Percentiles rank a stretch among this genome's conserved stretches.
These are phyloP conservation scores for Laspeyria flexula DNA, from an alignment of 2,888 invertebrate genomes.

Conservation along the genomic window DNA sequence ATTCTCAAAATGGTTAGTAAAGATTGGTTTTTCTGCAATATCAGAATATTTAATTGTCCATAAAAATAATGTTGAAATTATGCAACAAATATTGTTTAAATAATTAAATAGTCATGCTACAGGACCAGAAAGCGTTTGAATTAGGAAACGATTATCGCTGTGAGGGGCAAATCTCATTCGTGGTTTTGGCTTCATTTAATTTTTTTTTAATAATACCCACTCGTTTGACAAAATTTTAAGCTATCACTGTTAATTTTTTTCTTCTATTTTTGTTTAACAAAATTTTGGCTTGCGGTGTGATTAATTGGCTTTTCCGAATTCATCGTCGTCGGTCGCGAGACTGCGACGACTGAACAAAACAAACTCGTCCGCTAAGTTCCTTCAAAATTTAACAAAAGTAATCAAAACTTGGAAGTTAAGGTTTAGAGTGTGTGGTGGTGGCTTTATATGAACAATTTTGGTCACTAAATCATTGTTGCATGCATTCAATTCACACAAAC, in stretches of 20 bases:
- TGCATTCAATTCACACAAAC: constrained; percentile 80
- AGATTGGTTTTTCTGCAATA: too few species aligned
- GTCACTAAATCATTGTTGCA: constrained; percentile 81
- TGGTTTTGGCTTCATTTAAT: constrained; percentile 84
- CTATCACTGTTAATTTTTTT: constrained; percentile 79
- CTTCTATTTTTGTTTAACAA: constrained; percentile 77
- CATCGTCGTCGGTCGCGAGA: constrained; percentile 49
- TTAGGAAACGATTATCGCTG: constrained; percentile 53
- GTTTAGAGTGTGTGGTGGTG: constrained; percentile 86
- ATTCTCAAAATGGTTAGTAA: too few species aligned
- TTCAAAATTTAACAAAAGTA: constrained; percentile 82
- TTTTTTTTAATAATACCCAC: constrained; percentile 77
- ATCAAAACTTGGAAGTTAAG: constrained; percentile 79
- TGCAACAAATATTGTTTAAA: too few species aligned
- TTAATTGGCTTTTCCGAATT: constrained; percentile 78
- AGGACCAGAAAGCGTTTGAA: background rate
- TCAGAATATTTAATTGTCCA: too few species aligned
- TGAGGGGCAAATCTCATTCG: constrained; percentile 72
- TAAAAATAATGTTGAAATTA: too few species aligned
- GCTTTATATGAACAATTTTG: constrained; percentile 74
- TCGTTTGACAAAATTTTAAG: constrained; percentile 81
- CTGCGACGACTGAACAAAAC: constrained; percentile 48
- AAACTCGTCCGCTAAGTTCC: constrained; percentile 63
- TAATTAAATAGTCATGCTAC: background rate
- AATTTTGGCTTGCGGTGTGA: constrained; percentile 84